Conservation (phyloP, 2,113 vertebrate genomes). For the Carettochelys insculpta region DNA sequence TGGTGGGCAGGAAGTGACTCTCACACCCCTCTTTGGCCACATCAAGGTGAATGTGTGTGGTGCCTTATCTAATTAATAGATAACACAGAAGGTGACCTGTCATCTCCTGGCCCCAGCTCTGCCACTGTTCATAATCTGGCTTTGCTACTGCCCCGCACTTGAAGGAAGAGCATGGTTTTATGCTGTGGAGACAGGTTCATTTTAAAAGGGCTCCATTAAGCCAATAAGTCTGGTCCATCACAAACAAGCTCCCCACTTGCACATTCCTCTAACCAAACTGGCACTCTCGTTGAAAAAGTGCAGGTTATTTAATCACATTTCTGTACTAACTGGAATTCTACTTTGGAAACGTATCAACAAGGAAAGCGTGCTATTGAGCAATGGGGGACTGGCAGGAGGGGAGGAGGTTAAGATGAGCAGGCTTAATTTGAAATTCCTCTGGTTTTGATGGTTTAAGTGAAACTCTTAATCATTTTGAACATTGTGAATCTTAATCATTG, state of each 20-base stretch:
- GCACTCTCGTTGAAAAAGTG: not conserved
- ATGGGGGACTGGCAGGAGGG: not conserved
- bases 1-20: not conserved
- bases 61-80: not conserved
- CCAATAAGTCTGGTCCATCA: not conserved
- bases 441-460: slow-evolving; percentile 39
- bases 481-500: too few relatives aligned
- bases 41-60: not conserved
- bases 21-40: not conserved
- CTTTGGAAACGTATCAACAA: slow-evolving; percentile 49
- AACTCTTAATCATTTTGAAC: slow-evolving; percentile 56
- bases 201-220: not conserved
- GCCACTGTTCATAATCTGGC: not conserved
- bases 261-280: not conserved
- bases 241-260: not conserved
- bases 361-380: slow-evolving; percentile 46
- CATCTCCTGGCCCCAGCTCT: not conserved
- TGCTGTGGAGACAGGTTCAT: not conserved
- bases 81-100: not conserved
- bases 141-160: rapidly evolving
- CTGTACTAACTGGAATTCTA: slow-evolving; percentile 53
- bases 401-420: not conserved
- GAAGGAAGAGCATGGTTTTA: rapidly evolving
- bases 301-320: slow-evolving; percentile 48
- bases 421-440: slow-evolving; percentile 64